phyloP scores from a whole-genome alignment of 2,797 vertebrate genomes.

The Morelia viridis region DNA sequence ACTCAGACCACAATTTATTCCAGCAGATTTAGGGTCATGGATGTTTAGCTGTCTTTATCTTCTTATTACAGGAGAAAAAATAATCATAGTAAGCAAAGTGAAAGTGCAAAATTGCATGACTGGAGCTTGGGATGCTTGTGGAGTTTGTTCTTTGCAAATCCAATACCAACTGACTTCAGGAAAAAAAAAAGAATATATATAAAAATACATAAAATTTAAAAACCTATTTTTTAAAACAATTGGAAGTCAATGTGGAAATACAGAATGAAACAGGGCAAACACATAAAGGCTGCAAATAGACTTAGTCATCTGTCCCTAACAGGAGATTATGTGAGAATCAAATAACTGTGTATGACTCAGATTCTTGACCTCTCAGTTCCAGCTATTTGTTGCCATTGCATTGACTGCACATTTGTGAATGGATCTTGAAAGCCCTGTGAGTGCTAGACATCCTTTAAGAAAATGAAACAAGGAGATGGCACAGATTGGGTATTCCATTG shows the following conservation, averaged over 20 bases:
- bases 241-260: not conserved
- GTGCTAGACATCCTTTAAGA: not conserved
- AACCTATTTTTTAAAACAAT: not conserved
- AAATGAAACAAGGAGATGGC: not conserved
- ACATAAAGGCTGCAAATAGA: not conserved
- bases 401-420: not conserved
- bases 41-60: not conserved
- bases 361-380: not conserved
- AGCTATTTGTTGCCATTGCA: not conserved
- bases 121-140: not conserved
- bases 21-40: not conserved
- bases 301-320: not conserved
- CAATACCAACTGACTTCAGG: not conserved
- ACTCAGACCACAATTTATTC: not conserved
- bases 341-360: not conserved
- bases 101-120: not conserved
- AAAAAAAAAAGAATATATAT: not conserved
- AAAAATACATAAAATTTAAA: not conserved
- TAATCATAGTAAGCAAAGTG: not conserved
- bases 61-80: not conserved
- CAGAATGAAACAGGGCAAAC: not conserved
- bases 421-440: not conserved
- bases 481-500: not conserved
- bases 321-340: not conserved
- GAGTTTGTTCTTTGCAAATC: not conserved